A percentile compares a stretch with the other conserved stretches of the same genome.
phyloP scores from a whole-genome alignment of 2,797 vertebrate genomes.

The Gallinago solitaria region DNA sequence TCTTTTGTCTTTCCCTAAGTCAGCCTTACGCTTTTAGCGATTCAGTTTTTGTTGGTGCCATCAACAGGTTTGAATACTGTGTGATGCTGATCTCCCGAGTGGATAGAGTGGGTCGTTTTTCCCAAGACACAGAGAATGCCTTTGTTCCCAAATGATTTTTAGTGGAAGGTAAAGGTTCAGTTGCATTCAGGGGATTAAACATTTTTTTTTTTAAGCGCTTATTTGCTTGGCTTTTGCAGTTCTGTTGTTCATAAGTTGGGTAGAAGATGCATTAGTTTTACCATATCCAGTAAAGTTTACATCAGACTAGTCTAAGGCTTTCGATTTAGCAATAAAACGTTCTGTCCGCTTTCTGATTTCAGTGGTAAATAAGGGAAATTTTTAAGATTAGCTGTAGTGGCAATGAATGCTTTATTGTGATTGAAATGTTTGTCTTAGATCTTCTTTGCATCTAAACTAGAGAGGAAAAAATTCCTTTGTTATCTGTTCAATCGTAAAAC shows the following conservation, averaged over 20 bases:
- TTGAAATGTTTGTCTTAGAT: constrained; percentile 15
- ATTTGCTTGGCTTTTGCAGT: not conserved
- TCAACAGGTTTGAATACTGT: not conserved
- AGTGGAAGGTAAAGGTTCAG: not conserved
- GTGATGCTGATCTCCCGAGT: not conserved
- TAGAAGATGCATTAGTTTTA: not conserved
- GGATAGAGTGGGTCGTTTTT: not conserved
- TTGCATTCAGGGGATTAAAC: not conserved
- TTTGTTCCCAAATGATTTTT: not conserved
- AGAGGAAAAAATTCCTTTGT: not conserved
- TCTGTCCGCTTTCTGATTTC: not conserved
- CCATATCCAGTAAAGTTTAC: not conserved
- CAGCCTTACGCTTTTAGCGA: not conserved
- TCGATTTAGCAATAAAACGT: not conserved
- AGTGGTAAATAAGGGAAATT: not conserved
- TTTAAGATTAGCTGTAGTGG: not conserved
- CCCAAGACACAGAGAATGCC: not conserved
- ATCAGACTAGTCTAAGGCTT: not conserved
- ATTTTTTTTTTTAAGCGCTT: not conserved
- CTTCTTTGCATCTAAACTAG: not conserved
- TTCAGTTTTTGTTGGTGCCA: not conserved
- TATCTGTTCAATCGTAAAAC: not conserved
- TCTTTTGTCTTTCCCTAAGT: not conserved
- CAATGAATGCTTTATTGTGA: not conserved
- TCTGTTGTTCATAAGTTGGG: not conserved